Evolutionary conservation across 2,888 invertebrate genomes (phyloP).

Genomic region (Gortyna flavago): DNA sequence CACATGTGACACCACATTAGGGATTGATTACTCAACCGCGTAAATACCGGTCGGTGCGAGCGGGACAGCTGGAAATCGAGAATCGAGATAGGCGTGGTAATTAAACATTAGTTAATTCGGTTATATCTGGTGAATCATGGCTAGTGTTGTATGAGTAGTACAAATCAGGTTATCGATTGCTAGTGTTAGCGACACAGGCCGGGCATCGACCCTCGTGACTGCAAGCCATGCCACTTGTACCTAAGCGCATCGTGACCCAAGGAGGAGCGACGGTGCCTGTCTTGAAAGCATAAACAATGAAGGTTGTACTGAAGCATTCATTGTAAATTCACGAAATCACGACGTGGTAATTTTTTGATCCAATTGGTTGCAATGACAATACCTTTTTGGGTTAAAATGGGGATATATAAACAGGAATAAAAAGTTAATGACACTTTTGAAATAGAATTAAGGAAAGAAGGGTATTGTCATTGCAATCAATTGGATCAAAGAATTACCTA

Average conservation of each 20-base stretch:
- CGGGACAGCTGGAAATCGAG: constrained; percentile 59
- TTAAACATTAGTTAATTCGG: constrained; percentile 72
- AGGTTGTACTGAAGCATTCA: constrained; percentile 34
- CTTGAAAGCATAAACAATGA: constrained; percentile 57
- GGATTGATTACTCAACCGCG: constrained; percentile 61
- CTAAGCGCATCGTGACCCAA: constrained; percentile 68
- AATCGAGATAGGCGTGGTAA: constrained; percentile 65
- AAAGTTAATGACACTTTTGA: background rate
- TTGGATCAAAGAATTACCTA: background rate
- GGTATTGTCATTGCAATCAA: background rate
- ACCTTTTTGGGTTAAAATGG: constrained; percentile 17
- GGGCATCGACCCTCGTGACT: constrained; percentile 83
- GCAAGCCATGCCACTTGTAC: constrained; percentile 63
- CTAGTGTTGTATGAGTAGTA: constrained; percentile 78
- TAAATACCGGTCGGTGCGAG: constrained; percentile 52
- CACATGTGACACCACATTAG: constrained; percentile 40
- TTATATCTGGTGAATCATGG: constrained; percentile 77
- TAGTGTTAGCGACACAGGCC: constrained; percentile 77
- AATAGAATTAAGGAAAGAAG: constrained; percentile 2
- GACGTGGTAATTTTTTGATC: constrained; percentile 25
- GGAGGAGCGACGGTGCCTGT: constrained; percentile 59
- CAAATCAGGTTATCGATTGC: constrained; percentile 89
- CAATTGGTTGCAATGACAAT: constrained; percentile 23
- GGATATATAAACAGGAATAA: background rate
- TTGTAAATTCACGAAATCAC: constrained; percentile 21